These are phyloP conservation scores for Hormaphis cornu DNA, from an alignment of 1,140 invertebrate genomes.

Conservation along the genomic window DNA sequence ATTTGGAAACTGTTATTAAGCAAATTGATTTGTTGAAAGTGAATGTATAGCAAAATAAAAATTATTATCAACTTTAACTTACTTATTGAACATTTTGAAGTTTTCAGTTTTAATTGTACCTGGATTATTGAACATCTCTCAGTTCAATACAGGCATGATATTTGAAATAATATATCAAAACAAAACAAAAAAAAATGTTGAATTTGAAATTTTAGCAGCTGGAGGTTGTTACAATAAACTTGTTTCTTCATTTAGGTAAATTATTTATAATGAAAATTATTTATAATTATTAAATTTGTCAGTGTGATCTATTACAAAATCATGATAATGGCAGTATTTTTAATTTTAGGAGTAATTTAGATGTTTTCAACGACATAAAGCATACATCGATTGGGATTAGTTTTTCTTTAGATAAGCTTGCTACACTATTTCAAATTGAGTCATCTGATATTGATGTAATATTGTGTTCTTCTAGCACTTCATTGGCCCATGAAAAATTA, in stretches of 20 bases:
- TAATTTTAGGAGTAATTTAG: slow-evolving; percentile 43
- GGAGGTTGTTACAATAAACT: slow-evolving; percentile 53
- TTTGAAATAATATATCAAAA: slow-evolving; percentile 59
- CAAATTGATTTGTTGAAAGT: slow-evolving; percentile 62
- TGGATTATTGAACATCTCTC: slow-evolving; percentile 54
- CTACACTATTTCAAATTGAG: slow-evolving; percentile 48
- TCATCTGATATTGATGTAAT: slow-evolving; percentile 52
- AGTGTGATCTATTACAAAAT: not conserved
- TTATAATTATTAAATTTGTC: slow-evolving; percentile 44
- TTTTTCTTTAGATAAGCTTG: slow-evolving; percentile 60
- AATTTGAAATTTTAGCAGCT: slow-evolving; percentile 53
- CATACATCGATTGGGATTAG: slow-evolving; percentile 60
- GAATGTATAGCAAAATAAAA: slow-evolving; percentile 47
- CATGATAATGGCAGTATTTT: slow-evolving; percentile 32
- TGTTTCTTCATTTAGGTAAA: slow-evolving; percentile 42
- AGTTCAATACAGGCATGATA: slow-evolving; percentile 60
- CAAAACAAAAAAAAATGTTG: slow-evolving; percentile 50
- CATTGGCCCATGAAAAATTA: slow-evolving; percentile 54
- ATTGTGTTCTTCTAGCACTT: slow-evolving; percentile 51
- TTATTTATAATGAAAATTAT: slow-evolving; percentile 36
- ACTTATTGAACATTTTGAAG: slow-evolving; percentile 39
- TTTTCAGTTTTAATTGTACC: slow-evolving; percentile 53
- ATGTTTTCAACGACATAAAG: slow-evolving; percentile 40
- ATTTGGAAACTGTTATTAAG: slow-evolving; percentile 61
- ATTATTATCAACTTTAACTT: not conserved